Evolutionary conservation across 1,140 invertebrate genomes (phyloP), one percentile per base, ranked within the genome.

Genomic region (Leptinotarsa defecta): DNA sequence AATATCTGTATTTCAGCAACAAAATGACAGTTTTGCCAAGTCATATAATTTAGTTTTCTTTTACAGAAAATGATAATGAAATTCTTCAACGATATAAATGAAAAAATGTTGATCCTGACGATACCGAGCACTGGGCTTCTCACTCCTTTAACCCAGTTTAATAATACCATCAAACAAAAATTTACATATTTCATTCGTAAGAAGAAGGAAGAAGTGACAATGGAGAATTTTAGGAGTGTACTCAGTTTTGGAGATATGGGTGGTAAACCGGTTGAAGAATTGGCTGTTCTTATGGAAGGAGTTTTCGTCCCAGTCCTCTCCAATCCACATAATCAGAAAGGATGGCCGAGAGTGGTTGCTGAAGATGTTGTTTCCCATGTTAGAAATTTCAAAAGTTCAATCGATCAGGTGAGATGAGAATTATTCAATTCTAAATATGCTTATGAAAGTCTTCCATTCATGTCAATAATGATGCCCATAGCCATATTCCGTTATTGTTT

Each of bases 221-320:
- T 87, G 74, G 88, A 90, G 52, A 90, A 91, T 79, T 86, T 93
- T 11, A 85, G 87, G 71, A 86, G 88, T 43, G 84, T 88, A 2
- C 80, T 96, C 8, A 88, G 93, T n/a, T 91, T 92, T 77, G 95
- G 95, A 8, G 95, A 96, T 84, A 88, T 96, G 81, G 91, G 93
- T 3, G 89, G 91, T 2, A 92, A 92, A 77, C 91, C 94, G 0
- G 86, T 96, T 1, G 93, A 95, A 73, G 94, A 96, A 83, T 83
- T 96, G 1, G 90, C 91, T 24, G 88, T 91, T 13, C 89, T 96
- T 80, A 89, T 95, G 3, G 94, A 96, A 81, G 91, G 95, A 81
- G 89, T 78, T 88, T 93, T 95, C 22, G 87, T 93, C 5, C 94
- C 94, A 22, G 81, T 95, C 13, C 83, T 95, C 24, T 90, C 89